Evolutionary conservation across 2,113 vertebrate species (phyloP).

Genomic region (Sus scrofa): DNA sequence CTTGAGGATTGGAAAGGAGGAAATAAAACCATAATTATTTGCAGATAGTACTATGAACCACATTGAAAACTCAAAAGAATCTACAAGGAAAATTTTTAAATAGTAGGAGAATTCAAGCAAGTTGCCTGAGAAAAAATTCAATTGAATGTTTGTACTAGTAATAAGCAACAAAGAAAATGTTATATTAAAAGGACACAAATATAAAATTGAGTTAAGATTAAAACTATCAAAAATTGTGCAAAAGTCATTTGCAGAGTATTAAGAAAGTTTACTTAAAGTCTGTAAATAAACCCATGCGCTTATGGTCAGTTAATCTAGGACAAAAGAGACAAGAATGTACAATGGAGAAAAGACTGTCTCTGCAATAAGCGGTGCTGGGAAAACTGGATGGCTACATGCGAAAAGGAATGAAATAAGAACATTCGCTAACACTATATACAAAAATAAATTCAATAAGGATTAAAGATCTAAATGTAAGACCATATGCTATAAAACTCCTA

Average conservation of each 20-base stretch:
- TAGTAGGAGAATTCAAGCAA: background rate
- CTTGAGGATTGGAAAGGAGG: background rate
- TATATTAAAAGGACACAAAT: background rate
- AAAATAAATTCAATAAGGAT: no score
- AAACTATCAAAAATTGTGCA: background rate
- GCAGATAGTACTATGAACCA: background rate
- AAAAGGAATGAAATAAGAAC: no score
- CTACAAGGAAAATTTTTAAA: background rate
- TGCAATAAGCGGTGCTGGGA: no score
- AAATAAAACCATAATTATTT: background rate
- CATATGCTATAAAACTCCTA: no score
- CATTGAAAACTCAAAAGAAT: background rate
- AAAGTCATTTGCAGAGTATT: background rate
- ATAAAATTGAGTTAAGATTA: background rate
- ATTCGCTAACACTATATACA: no score
- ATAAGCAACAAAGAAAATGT: background rate
- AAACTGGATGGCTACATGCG: no score
- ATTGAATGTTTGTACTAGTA: background rate
- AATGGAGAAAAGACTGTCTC: no score
- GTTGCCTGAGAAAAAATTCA: background rate
- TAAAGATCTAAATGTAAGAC: no score
- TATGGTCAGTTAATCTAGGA: no score
- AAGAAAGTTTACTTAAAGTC: background rate
- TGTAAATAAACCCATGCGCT: no score
- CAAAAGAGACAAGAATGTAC: no score